phyloP scores from a whole-genome alignment of 2,888 invertebrate species.

The Ophion slaviceki region DNA sequence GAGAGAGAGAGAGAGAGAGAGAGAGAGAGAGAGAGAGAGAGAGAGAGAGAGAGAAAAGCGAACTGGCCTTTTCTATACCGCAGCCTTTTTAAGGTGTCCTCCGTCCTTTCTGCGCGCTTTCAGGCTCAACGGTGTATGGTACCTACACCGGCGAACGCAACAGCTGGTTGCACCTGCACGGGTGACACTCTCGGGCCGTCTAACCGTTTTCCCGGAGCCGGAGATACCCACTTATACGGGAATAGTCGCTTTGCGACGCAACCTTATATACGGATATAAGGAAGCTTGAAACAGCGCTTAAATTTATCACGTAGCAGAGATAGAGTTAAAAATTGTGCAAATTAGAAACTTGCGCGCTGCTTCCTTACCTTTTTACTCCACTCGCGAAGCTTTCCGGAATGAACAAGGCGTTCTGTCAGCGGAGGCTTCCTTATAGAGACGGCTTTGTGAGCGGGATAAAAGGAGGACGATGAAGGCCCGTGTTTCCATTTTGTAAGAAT shows the following conservation, averaged over 20 bases:
- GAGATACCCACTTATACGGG: conserved; percentile 61
- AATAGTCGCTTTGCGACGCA: conserved; percentile 26
- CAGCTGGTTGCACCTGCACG: conserved; percentile 65
- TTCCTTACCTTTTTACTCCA: too few relatives aligned
- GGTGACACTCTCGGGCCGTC: conserved; percentile 66
- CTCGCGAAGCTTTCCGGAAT: too few relatives aligned
- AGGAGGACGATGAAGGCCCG: too few relatives aligned
- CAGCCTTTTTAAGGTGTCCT: conserved; percentile 59
- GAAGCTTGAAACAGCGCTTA: conserved; percentile 26
- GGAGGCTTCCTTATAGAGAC: too few relatives aligned
- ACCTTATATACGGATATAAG: conserved; percentile 44
- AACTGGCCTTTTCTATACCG: conserved; percentile 61
- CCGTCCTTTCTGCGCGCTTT: conserved; percentile 40
- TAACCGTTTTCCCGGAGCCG: conserved; percentile 56
- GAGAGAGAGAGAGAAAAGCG: conserved; percentile 13
- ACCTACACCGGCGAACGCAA: conserved; percentile 35
- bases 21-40: not conserved
- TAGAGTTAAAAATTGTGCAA: not conserved
- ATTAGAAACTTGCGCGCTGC: not conserved
- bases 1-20: conserved; percentile 1
- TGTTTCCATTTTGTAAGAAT: too few relatives aligned
- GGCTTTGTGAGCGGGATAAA: too few relatives aligned
- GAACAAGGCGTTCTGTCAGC: too few relatives aligned
- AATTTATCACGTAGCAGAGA: not conserved
- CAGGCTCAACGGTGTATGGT: conserved; percentile 11